Evolutionary conservation across 2,797 vertebrate genomes (phyloP).

Genomic region (Enteromius radiatus): DNA sequence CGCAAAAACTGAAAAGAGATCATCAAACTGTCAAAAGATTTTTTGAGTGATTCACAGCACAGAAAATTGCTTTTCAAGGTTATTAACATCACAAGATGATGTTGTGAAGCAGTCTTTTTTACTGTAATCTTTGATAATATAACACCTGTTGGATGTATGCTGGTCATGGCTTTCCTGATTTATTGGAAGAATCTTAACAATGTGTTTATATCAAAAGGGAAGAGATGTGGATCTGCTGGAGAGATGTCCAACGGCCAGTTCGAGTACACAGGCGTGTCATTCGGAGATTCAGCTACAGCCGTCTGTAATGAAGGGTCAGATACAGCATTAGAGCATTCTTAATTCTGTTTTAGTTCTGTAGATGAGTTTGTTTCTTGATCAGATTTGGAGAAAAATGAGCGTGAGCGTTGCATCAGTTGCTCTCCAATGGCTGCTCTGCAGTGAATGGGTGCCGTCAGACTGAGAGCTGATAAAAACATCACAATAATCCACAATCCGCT

Average conservation of each 20-base stretch:
- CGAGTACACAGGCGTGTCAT: constrained; percentile 67
- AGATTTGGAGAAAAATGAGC: background rate
- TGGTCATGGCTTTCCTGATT: background rate
- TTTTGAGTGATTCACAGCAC: too few relatives aligned
- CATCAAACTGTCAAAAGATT: too few relatives aligned
- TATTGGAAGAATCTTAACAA: background rate
- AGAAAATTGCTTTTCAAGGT: too few relatives aligned
- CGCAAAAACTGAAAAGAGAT: too few relatives aligned
- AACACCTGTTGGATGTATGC: background rate
- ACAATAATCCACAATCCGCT: background rate
- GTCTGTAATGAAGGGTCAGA: constrained; percentile 67
- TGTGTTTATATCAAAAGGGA: constrained; percentile 58
- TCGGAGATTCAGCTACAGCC: constrained; percentile 71
- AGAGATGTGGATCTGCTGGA: constrained; percentile 72
- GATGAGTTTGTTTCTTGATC: background rate
- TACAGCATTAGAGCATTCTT: background rate
- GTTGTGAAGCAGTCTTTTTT: background rate
- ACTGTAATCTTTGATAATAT: background rate
- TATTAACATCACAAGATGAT: too few relatives aligned
- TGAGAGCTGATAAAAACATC: background rate
- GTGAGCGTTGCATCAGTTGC: background rate
- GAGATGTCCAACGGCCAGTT: constrained; percentile 69
- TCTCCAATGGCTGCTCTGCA: background rate
- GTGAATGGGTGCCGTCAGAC: background rate
- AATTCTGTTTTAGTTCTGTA: background rate